phyloP scores from a whole-genome alignment of 2,113 vertebrate genomes.

The Oncorhynchus clarkii region DNA sequence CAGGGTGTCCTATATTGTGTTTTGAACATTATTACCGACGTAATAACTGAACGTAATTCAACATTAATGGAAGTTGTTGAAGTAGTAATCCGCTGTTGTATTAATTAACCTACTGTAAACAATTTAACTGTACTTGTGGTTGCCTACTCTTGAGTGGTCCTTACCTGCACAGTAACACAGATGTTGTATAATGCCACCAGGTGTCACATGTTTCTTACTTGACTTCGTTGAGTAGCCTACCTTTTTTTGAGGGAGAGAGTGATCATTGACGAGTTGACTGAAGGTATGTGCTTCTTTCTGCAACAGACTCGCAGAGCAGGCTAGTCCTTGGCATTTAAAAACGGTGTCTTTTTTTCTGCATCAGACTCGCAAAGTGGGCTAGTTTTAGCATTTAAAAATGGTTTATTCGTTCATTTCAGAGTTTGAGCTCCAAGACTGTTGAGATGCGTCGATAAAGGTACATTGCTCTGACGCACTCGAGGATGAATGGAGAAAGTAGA shows the following conservation, averaged over 20 bases:
- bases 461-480: not conserved
- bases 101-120: too few relatives aligned
- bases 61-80: too few relatives aligned
- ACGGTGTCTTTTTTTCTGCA: conserved; percentile 1
- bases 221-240: not conserved
- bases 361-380: not conserved
- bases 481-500: conserved; percentile 22
- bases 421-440: not conserved
- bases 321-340: conserved; percentile 3
- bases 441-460: not conserved
- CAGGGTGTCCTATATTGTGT: too few relatives aligned
- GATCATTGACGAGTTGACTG: conserved; percentile 13
- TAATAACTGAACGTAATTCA: too few relatives aligned
- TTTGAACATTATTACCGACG: too few relatives aligned
- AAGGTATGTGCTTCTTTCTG: conserved; percentile 27
- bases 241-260: conserved; percentile 1
- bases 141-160: too few relatives aligned
- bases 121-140: too few relatives aligned
- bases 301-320: not conserved
- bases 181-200: conserved; percentile 9
- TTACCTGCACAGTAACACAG: too few relatives aligned
- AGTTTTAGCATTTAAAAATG: not conserved
- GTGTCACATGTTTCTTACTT: conserved; percentile 7
- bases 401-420: not conserved
- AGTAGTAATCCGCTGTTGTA: too few relatives aligned